Percentiles rank a stretch among this genome's conserved stretches.
Evolutionary conservation across 2,113 vertebrate genomes (phyloP).

Genomic region (Albula glossodonta): DNA sequence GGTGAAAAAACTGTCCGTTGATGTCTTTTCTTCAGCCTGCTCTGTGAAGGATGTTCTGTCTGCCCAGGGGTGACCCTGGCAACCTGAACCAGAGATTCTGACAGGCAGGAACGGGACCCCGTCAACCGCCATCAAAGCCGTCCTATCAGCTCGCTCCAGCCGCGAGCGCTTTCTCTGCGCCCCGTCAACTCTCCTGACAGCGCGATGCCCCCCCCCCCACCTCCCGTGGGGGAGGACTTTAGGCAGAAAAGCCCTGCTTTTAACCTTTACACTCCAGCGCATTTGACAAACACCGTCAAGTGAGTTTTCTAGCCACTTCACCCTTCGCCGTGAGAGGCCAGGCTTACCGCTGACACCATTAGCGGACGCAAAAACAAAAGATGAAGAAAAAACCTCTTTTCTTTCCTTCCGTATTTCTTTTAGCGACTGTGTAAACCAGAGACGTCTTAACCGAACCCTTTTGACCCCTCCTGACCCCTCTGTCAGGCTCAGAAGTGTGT

Average conservation of each 20-base stretch:
- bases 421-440: constrained; percentile 6
- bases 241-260: constrained; percentile 8
- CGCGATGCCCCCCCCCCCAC: not conserved
- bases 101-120: not conserved
- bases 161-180: constrained; percentile 13
- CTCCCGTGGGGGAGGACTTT: not conserved
- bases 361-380: constrained; percentile 6
- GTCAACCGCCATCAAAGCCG: not conserved
- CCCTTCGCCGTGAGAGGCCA: not conserved
- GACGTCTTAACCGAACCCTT: not conserved
- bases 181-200: constrained; percentile 15
- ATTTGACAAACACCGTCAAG: constrained; percentile 19
- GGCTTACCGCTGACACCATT: constrained; percentile 25
- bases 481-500: constrained; percentile 1
- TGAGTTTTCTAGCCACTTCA: not conserved
- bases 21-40: not conserved
- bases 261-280: constrained; percentile 23
- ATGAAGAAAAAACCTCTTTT: not conserved
- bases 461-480: not conserved
- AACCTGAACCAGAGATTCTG: not conserved
- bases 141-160: constrained; percentile 2
- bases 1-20: not conserved
- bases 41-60: not conserved
- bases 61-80: not conserved
- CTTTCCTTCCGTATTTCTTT: not conserved